phyloP scores from a whole-genome alignment of 1,140 invertebrate genomes.

The Paraescarpia echinospica region DNA sequence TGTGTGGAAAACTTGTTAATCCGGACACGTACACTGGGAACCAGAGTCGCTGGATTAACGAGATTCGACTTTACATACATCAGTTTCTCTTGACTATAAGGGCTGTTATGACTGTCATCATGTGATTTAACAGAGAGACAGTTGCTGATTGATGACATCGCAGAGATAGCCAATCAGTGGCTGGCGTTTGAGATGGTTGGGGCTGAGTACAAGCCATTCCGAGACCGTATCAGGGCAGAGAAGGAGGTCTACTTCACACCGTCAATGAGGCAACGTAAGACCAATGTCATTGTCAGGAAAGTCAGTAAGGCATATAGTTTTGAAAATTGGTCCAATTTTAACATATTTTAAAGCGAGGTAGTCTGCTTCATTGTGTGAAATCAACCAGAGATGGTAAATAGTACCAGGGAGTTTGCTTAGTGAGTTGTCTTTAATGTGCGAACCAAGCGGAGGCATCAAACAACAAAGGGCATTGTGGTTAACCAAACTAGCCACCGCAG shows the following conservation, averaged over 20 bases:
- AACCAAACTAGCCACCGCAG: too few species aligned
- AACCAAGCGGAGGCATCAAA: too few species aligned
- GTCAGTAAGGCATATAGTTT: neutral
- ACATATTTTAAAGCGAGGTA: neutral
- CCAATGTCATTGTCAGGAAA: neutral
- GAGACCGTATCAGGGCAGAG: conserved; percentile 39
- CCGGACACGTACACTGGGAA: too few species aligned
- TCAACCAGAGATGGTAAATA: too few species aligned
- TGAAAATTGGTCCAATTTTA: neutral
- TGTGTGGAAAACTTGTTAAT: too few species aligned
- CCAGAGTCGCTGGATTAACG: too few species aligned
- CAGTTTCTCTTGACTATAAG: too few species aligned
- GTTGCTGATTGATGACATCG: conserved; percentile 38
- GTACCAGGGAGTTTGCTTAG: too few species aligned
- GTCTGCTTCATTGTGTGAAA: too few species aligned
- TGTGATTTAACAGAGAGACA: conserved; percentile 37
- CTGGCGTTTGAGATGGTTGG: conserved; percentile 33
- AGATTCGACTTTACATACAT: too few species aligned
- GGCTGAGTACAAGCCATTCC: conserved; percentile 41
- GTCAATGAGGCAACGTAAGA: conserved; percentile 37
- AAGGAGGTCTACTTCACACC: conserved; percentile 41
- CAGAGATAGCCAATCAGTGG: conserved; percentile 37
- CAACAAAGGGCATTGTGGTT: too few species aligned
- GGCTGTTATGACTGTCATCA: neutral
- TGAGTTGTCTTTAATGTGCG: too few species aligned